phyloP scores from a whole-genome alignment of 2,888 invertebrate species.

The Galerucella nymphaeae region DNA sequence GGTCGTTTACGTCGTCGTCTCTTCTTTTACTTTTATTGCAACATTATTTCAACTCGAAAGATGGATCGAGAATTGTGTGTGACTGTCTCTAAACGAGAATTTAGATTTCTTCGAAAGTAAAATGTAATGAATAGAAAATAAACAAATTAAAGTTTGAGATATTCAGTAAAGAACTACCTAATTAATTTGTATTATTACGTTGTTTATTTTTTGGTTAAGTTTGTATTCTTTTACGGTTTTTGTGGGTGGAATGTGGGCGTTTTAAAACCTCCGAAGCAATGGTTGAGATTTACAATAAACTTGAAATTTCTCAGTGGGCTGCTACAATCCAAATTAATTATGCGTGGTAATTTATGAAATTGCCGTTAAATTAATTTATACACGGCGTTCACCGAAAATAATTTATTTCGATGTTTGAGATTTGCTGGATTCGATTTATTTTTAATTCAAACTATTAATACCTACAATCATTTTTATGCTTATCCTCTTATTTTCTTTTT shows the following conservation, averaged over 20 bases:
- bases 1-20: conserved; percentile 11
- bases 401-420: neutral
- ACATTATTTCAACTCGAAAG: conserved; percentile 12
- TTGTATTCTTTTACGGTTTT: neutral
- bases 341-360: neutral
- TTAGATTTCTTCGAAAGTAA: conserved; percentile 16
- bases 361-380: neutral
- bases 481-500: no score
- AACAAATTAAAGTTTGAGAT: neutral
- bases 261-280: neutral
- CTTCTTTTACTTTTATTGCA: conserved; percentile 9
- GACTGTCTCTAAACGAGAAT: conserved; percentile 11
- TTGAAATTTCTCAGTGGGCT: neutral
- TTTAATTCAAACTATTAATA: no score
- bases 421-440: no score
- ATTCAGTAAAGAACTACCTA: neutral
- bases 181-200: neutral
- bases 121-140: neutral
- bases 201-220: neutral
- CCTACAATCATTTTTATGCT: no score
- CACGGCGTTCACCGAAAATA: neutral
- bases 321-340: neutral
- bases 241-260: neutral
- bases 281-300: neutral
- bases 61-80: neutral